phyloP scores from a whole-genome alignment of 2,797 vertebrate genomes.

The Arnoldichthys spilopterus region DNA sequence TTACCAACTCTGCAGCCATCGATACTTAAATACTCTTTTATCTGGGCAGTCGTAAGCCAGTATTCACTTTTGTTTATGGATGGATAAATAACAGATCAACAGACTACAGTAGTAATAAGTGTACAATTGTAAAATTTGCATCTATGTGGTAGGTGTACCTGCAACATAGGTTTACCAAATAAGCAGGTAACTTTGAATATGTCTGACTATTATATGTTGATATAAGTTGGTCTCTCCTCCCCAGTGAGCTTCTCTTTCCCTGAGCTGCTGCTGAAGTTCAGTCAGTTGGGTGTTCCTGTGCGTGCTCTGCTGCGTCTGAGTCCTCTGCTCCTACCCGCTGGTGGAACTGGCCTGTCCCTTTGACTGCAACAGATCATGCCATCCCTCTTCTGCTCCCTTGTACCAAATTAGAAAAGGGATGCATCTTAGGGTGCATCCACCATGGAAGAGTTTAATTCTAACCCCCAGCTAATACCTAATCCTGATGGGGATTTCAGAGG shows the following conservation, averaged over 20 bases:
- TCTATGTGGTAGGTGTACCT: not conserved
- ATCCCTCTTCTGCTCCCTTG: not conserved
- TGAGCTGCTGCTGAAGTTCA: conserved; percentile 85
- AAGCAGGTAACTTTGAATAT: not conserved
- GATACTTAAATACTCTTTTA: too few species aligned
- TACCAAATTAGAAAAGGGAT: too few species aligned
- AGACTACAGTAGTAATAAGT: too few species aligned
- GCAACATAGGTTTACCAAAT: too few species aligned
- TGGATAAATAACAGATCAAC: too few species aligned
- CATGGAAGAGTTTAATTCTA: not conserved
- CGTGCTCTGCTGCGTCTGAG: conserved; percentile 87
- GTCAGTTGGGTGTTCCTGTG: conserved; percentile 84
- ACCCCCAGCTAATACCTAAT: too few species aligned
- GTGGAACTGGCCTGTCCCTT: conserved; percentile 7
- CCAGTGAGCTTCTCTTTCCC: conserved; percentile 86
- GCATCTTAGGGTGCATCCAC: not conserved
- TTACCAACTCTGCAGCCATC: too few species aligned
- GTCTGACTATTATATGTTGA: too few species aligned
- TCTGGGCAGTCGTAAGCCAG: not conserved
- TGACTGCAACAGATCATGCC: not conserved
- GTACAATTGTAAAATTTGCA: not conserved
- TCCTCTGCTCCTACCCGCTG: conserved; percentile 79
- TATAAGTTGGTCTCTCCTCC: conserved; percentile 24
- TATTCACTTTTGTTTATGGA: not conserved
- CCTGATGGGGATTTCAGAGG: not conserved